Conservation (phyloP, 1,140 invertebrate species). For the Paralvinella palmiformis region DNA sequence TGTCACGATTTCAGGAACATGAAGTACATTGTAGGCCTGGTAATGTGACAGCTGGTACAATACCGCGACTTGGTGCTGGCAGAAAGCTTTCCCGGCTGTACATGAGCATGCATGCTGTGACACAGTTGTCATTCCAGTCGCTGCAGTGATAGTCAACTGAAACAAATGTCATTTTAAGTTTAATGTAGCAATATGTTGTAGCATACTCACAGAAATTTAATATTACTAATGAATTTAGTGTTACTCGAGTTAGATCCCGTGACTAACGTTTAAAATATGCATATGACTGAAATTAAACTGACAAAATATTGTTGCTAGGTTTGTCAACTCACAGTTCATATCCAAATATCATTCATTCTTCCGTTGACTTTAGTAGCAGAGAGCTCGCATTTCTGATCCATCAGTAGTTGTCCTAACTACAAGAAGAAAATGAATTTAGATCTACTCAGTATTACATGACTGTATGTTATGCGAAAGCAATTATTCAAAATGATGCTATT, state of each 20-base stretch:
- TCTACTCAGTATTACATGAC: conserved; percentile 2
- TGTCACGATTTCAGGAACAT: not conserved
- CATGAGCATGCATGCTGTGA: not conserved
- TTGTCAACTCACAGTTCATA: not conserved
- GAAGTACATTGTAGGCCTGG: not conserved
- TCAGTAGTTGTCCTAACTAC: not conserved
- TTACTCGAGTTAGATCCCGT: too few relatives aligned
- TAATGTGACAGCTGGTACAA: not conserved
- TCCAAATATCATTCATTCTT: not conserved
- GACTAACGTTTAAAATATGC: too few relatives aligned
- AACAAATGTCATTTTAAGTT: not conserved
- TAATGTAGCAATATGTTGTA: not conserved
- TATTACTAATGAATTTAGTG: conserved; percentile 3
- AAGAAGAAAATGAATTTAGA: not conserved
- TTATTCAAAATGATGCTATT: not conserved
- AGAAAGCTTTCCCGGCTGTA: not conserved
- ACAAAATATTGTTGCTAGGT: too few relatives aligned
- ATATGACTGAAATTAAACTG: too few relatives aligned
- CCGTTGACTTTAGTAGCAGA: not conserved
- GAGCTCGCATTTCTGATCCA: not conserved
- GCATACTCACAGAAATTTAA: not conserved
- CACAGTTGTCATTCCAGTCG: not conserved
- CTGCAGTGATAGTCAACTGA: conserved; percentile 1
- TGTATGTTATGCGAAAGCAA: not conserved
- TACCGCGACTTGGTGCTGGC: not conserved